A percentile compares a stretch with the other conserved stretches of the same genome.
phyloP scores from a whole-genome alignment of 2,113 vertebrate genomes.

The Chamaea fasciata region DNA sequence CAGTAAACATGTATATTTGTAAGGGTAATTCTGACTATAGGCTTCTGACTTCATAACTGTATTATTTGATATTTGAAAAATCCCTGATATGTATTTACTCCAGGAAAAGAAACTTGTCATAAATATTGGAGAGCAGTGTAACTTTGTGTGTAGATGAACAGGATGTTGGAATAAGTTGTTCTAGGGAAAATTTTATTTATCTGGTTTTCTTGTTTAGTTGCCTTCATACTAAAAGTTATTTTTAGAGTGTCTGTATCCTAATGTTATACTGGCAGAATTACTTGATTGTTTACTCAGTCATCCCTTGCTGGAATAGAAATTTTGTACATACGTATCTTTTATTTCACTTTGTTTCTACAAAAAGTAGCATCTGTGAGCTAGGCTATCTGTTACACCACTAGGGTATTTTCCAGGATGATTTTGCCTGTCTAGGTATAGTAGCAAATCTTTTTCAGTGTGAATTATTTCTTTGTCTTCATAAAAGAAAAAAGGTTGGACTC shows the following conservation, averaged over 20 bases:
- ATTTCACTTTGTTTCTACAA: background rate
- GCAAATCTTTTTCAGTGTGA: background rate
- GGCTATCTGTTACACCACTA: background rate
- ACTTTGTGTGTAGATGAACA: background rate
- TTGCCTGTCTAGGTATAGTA: background rate
- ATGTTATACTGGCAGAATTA: background rate
- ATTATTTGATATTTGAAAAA: background rate
- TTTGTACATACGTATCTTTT: background rate
- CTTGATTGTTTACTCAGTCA: background rate
- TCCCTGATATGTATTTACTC: background rate
- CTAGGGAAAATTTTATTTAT: background rate
- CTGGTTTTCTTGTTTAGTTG: background rate
- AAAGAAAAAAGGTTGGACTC: background rate
- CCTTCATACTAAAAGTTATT: background rate
- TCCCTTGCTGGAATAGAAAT: background rate
- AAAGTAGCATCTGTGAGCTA: background rate
- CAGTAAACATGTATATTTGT: background rate
- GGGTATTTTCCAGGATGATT: background rate
- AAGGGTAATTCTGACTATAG: background rate
- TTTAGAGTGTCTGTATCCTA: background rate
- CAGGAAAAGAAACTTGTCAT: background rate
- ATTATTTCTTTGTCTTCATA: background rate
- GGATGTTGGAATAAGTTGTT: background rate
- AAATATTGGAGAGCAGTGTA: background rate
- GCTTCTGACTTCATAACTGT: background rate